These are phyloP conservation scores for Tamias sibiricus DNA, from an alignment of 2,113 vertebrate species.

Conservation along the genomic window DNA sequence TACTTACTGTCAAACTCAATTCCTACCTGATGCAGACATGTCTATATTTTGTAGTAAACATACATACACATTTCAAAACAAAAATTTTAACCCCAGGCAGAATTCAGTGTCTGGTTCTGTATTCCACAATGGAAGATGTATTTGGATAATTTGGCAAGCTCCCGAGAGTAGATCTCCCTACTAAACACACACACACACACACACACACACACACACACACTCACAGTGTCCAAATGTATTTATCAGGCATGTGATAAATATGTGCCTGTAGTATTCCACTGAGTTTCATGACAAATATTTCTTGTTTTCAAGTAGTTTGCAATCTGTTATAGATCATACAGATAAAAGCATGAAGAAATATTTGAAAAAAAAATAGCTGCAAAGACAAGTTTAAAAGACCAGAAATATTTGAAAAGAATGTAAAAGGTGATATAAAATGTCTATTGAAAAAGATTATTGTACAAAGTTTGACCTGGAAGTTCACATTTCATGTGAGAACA, in stretches of 20 bases:
- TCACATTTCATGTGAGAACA: constrained; percentile 62
- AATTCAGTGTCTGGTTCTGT: background rate
- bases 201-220: background rate
- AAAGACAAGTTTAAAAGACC: constrained; percentile 59
- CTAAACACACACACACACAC: too few species aligned
- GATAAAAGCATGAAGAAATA: constrained; percentile 50
- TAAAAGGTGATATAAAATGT: constrained; percentile 67
- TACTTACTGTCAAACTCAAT: background rate
- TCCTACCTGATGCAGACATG: background rate
- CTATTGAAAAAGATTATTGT: constrained; percentile 39
- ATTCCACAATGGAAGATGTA: background rate
- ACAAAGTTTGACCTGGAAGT: constrained; percentile 53
- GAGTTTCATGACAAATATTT: constrained; percentile 44
- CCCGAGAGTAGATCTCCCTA: background rate
- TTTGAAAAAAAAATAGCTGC: constrained; percentile 62
- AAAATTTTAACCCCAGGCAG: background rate
- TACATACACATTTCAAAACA: background rate
- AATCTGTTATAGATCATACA: constrained; percentile 31
- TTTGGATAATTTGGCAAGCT: background rate
- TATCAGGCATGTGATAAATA: background rate
- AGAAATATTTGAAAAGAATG: constrained; percentile 42
- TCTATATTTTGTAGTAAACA: background rate
- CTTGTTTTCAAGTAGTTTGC: constrained; percentile 57
- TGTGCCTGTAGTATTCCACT: background rate
- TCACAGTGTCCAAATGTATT: background rate